phyloP scores from a whole-genome alignment of 1,140 invertebrate species.

The Trichoplusia ni region DNA sequence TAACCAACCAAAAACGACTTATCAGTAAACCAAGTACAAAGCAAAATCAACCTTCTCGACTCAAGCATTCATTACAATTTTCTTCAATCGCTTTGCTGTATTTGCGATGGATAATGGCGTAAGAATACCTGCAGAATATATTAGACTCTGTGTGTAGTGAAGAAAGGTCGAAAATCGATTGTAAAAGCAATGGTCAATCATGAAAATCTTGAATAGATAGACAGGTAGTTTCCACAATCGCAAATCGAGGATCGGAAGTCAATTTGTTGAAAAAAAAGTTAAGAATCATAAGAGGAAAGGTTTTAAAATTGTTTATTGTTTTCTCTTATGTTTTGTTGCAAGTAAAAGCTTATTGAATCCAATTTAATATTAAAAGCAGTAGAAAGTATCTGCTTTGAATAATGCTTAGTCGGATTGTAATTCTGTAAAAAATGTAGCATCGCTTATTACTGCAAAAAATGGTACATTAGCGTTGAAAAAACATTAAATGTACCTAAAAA shows the following conservation, averaged over 20 bases:
- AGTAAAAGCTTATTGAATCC: neutral
- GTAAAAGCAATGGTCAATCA: neutral
- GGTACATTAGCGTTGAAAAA: too few relatives aligned
- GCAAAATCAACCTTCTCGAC: conserved; percentile 37
- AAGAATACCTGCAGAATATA: conserved; percentile 1
- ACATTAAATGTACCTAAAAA: too few relatives aligned
- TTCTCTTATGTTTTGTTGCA: neutral
- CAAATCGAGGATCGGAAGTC: conserved; percentile 64
- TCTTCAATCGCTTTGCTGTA: neutral
- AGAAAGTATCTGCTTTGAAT: neutral
- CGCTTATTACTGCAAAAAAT: too few relatives aligned
- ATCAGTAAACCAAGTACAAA: conserved; percentile 20
- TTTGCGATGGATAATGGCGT: neutral
- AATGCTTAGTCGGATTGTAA: too few relatives aligned
- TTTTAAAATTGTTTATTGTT: conserved; percentile 7
- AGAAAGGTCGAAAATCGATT: conserved; percentile 40
- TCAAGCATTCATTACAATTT: conserved; percentile 21
- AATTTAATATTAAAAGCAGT: neutral
- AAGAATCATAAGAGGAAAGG: conserved; percentile 40
- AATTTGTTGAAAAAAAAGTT: conserved; percentile 55
- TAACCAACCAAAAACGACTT: conserved; percentile 40
- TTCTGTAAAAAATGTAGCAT: too few relatives aligned
- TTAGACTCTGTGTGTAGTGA: conserved; percentile 1
- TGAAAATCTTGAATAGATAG: conserved; percentile 50
- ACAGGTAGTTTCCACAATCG: conserved; percentile 51